Conservation (phyloP, 2,797 vertebrate species). For the Crax fasciolata region DNA sequence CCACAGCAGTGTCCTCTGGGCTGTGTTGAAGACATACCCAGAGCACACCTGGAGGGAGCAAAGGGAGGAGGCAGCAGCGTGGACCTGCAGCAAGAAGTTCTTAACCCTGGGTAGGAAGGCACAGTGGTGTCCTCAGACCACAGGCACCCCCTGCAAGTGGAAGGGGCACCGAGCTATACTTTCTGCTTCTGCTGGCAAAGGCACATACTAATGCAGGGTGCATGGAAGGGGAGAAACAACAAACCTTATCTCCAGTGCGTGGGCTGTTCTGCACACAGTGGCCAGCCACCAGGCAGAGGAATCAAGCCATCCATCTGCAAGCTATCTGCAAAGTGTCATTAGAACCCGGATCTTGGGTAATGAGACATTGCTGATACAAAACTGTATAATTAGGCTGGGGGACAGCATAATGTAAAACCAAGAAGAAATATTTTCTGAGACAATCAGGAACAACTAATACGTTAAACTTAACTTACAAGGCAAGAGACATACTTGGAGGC, state of each 20-base stretch:
- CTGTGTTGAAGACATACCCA: neutral
- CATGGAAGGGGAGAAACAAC: neutral
- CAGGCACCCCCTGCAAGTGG: fast-evolving
- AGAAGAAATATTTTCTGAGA: neutral
- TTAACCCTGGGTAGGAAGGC: neutral
- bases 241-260: neutral
- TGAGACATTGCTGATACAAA: neutral
- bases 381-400: neutral
- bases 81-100: neutral
- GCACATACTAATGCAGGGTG: neutral
- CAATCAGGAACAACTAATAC: neutral
- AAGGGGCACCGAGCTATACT: neutral
- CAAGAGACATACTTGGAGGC: neutral
- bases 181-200: neutral
- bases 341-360: neutral
- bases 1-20: neutral
- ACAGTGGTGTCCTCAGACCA: neutral
- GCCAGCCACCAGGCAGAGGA: neutral
- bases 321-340: neutral
- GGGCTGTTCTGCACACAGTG: neutral
- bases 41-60: neutral
- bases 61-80: neutral
- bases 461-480: neutral
- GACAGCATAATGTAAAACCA: neutral
- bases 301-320: neutral